Base-by-base conservation (phyloP, 2,113 vertebrate genomes). In the Sarotherodon lohbergeri region DNA sequence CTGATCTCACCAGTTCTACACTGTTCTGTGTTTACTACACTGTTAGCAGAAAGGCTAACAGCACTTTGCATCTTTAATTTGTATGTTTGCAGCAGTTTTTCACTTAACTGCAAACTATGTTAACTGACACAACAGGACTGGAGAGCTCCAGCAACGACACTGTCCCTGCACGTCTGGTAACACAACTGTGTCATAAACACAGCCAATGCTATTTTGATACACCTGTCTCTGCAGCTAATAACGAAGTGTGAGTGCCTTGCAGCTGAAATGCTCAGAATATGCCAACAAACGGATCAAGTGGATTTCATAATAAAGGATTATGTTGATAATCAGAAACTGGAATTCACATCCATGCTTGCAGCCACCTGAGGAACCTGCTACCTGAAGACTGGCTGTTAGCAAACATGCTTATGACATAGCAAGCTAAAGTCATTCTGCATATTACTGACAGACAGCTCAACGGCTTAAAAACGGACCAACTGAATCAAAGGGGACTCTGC, bases 1-100 rank as follows among this genome's bases (percentile, higher is more conserved):
- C 41, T 22, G 5, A 48, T 76, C 16, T 19, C 24, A 19, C 22
- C 41, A 73, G 39, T 24, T 43, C 66, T 73, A 73, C 39, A 43
- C 6, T 73, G 8, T 46, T 27, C 22, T 27, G 0, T 17, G 68
- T 48, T 48, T 29, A 29, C 68, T 0, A 48, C 22, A 10, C 68
- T 48, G 41, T 73, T 73, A 46, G 39, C 22, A 73, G 13, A 0
- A 73, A 27, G 0, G 39, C 14, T 76, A 73, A 17, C 68, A 46
- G 13, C 34, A 13, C 19, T 66, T 13, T 39, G 10, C 61, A 39
- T 39, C 34, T 39, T 39, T 66, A 22, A 2, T 66, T 66, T 39
- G 3, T 7, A 76, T 76, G 71, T 76, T 5, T 76, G 14, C 68
- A 48, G 24, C 41, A 76, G 68, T 48, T 76, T 48, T 76, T 48